A percentile compares a stretch with the other conserved stretches of the same genome.
These are phyloP conservation scores for Lontra canadensis DNA, from an alignment of 2,113 vertebrate genomes.

Conservation along the genomic window DNA sequence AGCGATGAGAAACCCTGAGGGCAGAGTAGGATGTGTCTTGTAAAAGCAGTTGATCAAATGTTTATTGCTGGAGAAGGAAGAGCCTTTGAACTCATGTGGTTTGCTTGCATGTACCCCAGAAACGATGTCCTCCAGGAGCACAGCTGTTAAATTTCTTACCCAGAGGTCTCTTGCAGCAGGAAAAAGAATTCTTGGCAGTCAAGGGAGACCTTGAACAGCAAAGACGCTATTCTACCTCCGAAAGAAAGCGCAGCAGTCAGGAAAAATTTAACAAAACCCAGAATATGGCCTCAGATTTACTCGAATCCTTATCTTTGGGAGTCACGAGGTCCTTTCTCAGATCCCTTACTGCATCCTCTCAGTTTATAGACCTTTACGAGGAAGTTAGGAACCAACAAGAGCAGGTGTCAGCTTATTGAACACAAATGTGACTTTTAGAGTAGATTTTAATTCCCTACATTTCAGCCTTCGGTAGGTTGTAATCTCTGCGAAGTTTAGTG, in stretches of 20 bases:
- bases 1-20: constrained; percentile 77
- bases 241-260: not conserved
- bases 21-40: constrained; percentile 69
- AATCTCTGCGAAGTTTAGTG: not conserved
- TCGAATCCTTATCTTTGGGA: not conserved
- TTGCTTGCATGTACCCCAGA: not conserved
- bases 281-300: not conserved
- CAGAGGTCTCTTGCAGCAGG: not conserved
- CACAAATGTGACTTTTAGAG: not conserved
- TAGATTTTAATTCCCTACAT: not conserved
- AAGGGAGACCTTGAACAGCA: not conserved
- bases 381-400: not conserved
- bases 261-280: not conserved
- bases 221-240: not conserved
- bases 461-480: not conserved
- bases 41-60: constrained; percentile 75
- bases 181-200: not conserved
- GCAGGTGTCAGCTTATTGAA: not conserved
- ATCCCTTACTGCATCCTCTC: not conserved
- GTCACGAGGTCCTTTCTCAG: not conserved
- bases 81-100: not conserved
- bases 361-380: not conserved
- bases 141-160: not conserved
- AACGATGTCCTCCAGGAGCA: not conserved
- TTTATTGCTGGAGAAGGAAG: constrained; percentile 71